A percentile compares a stretch with the other conserved stretches of the same genome.
Conservation (phyloP, 64 coral and sea anemone genomes). For the Actinia equina region DNA sequence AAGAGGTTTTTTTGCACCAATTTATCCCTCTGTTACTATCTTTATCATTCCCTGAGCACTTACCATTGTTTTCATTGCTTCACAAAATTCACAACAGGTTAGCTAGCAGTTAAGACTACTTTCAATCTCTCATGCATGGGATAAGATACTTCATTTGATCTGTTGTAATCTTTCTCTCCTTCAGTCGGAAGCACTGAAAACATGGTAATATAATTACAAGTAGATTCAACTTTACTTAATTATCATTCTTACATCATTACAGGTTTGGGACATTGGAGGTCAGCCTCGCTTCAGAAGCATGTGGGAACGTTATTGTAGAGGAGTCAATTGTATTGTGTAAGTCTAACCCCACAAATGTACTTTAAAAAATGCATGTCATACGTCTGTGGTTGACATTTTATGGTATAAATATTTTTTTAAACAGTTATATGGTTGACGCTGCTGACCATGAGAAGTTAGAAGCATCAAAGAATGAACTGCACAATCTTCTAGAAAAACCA, state of each 20-base stretch:
- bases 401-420: neutral
- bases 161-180: too few relatives aligned
- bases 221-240: too few relatives aligned
- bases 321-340: constrained; percentile 99
- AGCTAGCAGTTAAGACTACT: too few relatives aligned
- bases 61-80: too few relatives aligned
- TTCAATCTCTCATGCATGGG: too few relatives aligned
- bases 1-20: neutral
- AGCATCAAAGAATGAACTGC: constrained; percentile 95
- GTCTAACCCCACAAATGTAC: constrained; percentile 10
- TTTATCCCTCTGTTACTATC: too few relatives aligned
- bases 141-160: too few relatives aligned
- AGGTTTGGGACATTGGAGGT: constrained; percentile 99
- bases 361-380: too few relatives aligned
- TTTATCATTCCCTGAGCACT: too few relatives aligned
- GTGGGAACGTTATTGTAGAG: constrained; percentile 98
- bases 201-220: too few relatives aligned
- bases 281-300: constrained; percentile 98
- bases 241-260: neutral
- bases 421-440: constrained; percentile 98
- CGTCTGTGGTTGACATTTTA: neutral
- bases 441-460: constrained; percentile 99
- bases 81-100: too few relatives aligned
- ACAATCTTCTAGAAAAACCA: constrained; percentile 93
- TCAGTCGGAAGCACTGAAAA: too few relatives aligned